Evolutionary conservation across 23 tunicate genomes (phyloP), one percentile per base, ranked within the genome.

Genomic region (Clavelina lepadiformis): DNA sequence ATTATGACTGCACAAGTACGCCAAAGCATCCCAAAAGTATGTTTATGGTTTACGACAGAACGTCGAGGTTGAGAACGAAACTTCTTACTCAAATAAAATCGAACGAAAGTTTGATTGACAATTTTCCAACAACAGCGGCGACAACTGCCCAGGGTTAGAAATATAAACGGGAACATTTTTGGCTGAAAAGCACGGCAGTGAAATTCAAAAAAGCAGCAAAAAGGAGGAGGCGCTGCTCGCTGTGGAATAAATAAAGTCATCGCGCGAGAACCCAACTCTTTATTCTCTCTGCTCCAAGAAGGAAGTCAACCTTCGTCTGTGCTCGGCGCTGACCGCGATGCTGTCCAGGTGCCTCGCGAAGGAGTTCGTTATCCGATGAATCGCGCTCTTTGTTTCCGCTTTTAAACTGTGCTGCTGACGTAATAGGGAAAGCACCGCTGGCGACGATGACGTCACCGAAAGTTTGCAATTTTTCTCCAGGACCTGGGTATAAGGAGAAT

Each of bases 321-420:
- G 55, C 58, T 78, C 85, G 3, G 35, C 46, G 3, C 36, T 68
- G 8, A 68, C 8, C 8, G 61, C 35, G 33, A 78, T 58, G 4
- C 53, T 31, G 27, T 60, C 69, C 19, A 78, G 33, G 15, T 78
- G 66, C 8, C 49, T 28, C 49, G 86, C 70, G 79, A 91, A 59
- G 31, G 74, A 30, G 86, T 91, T 36, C 61, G 74, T 1, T 71
- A 91, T 74, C 55, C 81, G 62, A 69, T 91, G 45, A 69, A 91
- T 83, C 56, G 98, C 65, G 79, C 81, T 38, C 46, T 78, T 69
- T 65, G 86, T 38, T 20, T 59, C 76, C 51, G 6, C 56, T 49
- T 69, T 78, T 19, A 78, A 7, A 15, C 61, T 46, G 7, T 58
- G 75, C 20, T 68, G 75, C n/a, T 69, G 76, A 20, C 76, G 85